A percentile compares a stretch with the other conserved stretches of the same genome.
Conservation (phyloP, 2,888 invertebrate species). For the Drosophila setosimentum region DNA sequence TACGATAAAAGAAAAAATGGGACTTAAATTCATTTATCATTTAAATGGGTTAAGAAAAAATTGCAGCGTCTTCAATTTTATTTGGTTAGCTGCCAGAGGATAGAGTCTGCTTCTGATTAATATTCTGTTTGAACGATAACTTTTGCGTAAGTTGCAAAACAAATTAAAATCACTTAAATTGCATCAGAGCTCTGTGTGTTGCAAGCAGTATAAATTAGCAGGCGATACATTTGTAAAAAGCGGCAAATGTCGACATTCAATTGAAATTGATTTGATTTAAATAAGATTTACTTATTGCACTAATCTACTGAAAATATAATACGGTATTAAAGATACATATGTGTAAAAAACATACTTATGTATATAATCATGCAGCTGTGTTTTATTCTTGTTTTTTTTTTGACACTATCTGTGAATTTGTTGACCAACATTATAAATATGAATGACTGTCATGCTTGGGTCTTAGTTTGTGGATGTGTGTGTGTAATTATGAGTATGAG, state of each 20-base stretch:
- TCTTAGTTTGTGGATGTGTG: conserved; percentile 31
- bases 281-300: neutral
- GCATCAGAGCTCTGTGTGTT: neutral
- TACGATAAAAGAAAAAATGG: neutral
- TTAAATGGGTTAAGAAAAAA: conserved; percentile 11
- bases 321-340: neutral
- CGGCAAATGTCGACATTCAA: neutral
- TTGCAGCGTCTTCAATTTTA: neutral
- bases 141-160: neutral
- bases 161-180: neutral
- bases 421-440: conserved; percentile 74
- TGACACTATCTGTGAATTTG: conserved; percentile 13
- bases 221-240: neutral
- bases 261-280: neutral
- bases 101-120: neutral
- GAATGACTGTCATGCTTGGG: conserved; percentile 68
- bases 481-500: conserved; percentile 31
- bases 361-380: conserved; percentile 29
- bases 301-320: neutral
- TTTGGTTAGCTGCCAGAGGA: neutral
- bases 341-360: neutral
- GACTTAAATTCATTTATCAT: neutral
- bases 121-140: conserved; percentile 5
- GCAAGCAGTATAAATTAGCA: neutral
- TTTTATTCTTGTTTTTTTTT: conserved; percentile 18